Percentiles rank a stretch among this genome's conserved stretches.
Conservation (phyloP, 2,888 invertebrate species). For the Eristalis arbustorum region DNA sequence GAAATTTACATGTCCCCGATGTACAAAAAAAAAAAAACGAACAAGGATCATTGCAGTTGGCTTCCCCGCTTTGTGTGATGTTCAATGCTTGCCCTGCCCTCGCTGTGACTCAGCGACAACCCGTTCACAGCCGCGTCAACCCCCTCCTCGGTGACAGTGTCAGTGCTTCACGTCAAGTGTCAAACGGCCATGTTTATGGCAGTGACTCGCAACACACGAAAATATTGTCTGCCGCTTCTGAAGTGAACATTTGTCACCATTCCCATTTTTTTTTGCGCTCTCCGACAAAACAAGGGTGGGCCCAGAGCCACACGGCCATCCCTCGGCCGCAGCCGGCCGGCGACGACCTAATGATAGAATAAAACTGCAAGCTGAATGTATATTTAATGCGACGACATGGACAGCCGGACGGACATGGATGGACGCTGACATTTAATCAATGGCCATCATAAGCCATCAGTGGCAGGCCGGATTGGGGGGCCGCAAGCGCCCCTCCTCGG, state of each 20-base stretch:
- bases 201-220: background rate
- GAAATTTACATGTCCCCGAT: background rate
- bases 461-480: background rate
- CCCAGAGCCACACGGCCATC: background rate
- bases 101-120: background rate
- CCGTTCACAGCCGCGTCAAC: background rate
- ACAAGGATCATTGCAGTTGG: background rate
- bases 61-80: too few species aligned
- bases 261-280: background rate
- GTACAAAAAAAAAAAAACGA: too few species aligned
- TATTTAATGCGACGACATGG: constrained; percentile 50
- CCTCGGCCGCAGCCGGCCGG: background rate
- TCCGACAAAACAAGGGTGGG: background rate
- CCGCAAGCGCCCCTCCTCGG: constrained; percentile 36
- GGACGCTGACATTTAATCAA: constrained; percentile 59
- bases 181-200: background rate
- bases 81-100: background rate
- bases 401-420: background rate
- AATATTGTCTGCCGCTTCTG: background rate
- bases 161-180: background rate
- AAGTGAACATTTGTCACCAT: background rate
- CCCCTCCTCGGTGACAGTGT: background rate
- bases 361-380: constrained; percentile 44
- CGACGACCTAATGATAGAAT: constrained; percentile 43
- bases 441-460: constrained; percentile 46